Base-by-base conservation (phyloP, 92 coral and sea anemone species). In the Parazoanthus atlanticus region DNA sequence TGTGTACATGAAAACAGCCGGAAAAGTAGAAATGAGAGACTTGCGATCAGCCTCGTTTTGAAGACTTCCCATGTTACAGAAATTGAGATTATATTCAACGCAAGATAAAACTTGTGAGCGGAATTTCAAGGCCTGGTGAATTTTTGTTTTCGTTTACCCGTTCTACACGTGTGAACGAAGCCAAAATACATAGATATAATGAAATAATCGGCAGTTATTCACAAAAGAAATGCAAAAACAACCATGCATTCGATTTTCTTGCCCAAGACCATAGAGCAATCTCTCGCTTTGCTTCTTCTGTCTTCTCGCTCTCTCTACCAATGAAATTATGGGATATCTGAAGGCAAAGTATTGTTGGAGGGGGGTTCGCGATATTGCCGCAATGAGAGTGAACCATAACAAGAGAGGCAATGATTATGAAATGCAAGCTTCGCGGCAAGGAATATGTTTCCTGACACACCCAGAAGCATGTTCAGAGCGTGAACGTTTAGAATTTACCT, bases 311-410 rank as follows among this genome's bases (percentile, higher is more conserved):
- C 74, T 70, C 87, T 84, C 87, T 84, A 23, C 87, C 77, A 41
- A 84, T 71, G 94, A 93, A 93, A 95, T 95, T 95, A 95, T 95
- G 98, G 98, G 94, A 93, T 95, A 91, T 89, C 95, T 52, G 54
- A 43, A 82, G 88, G 88, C 80, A 72, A 84, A 43, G 81, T 81
- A 76, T 79, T 84, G 88, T 86, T 95, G 98, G 98, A 95, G 98
- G 98, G 98, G 98, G 98, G 94, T 78, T 92, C 78, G 21, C 34
- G 49, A 90, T 61, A 95, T 95, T 95, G 95, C 90, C 79, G 86
- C 93, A 93, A 92, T 94, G 88, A 76, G 79, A 86, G 76, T 74
- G 88, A 66, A 92, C 84, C 91, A 74, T 75, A 72, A 79, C 90
- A 80, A 90, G 88, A 64, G 96, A 89, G 69, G 74, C 86, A 88